These are phyloP conservation scores for Drosophila neocordata DNA, from an alignment of 1,140 invertebrate genomes.

Conservation along the genomic window DNA sequence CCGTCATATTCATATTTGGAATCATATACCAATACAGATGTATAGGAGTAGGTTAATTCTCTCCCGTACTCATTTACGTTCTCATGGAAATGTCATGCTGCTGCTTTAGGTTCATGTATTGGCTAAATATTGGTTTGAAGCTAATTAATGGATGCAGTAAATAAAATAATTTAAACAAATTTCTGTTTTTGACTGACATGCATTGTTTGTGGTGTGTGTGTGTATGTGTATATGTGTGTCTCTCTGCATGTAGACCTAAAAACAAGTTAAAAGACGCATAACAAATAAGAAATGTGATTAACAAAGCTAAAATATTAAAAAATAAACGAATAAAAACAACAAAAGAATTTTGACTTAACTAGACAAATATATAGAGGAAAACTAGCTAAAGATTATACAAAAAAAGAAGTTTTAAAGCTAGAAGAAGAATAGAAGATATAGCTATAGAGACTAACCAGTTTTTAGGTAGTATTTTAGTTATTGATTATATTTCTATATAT, in stretches of 20 bases:
- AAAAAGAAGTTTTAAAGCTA: conserved; percentile 37
- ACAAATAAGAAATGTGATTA: conserved; percentile 62
- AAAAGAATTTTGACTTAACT: conserved; percentile 51
- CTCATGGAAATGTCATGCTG: conserved; percentile 34
- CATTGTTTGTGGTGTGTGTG: conserved; percentile 40
- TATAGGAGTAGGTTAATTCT: background rate
- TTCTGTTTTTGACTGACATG: conserved; percentile 44
- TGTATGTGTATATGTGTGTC: conserved; percentile 31
- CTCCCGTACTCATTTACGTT: conserved; percentile 29
- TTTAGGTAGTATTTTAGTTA: background rate
- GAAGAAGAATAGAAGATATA: conserved; percentile 32
- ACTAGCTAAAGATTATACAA: conserved; percentile 36
- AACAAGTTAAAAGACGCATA: conserved; percentile 68
- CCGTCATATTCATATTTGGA: background rate
- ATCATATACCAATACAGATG: background rate
- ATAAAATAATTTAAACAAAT: background rate
- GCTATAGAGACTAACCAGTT: conserved; percentile 46
- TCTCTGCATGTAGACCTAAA: conserved; percentile 23
- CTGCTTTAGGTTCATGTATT: conserved; percentile 26
- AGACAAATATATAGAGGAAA: conserved; percentile 44
- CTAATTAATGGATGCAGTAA: conserved; percentile 50
- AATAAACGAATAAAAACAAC: background rate
- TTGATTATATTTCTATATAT: too few relatives aligned
- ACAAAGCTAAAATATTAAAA: conserved; percentile 54
- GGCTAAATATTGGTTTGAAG: conserved; percentile 35